Percentiles rank a stretch among this genome's conserved stretches.
These are phyloP conservation scores for Leucophora obtusa DNA, from an alignment of 2,888 invertebrate genomes.

Conservation along the genomic window DNA sequence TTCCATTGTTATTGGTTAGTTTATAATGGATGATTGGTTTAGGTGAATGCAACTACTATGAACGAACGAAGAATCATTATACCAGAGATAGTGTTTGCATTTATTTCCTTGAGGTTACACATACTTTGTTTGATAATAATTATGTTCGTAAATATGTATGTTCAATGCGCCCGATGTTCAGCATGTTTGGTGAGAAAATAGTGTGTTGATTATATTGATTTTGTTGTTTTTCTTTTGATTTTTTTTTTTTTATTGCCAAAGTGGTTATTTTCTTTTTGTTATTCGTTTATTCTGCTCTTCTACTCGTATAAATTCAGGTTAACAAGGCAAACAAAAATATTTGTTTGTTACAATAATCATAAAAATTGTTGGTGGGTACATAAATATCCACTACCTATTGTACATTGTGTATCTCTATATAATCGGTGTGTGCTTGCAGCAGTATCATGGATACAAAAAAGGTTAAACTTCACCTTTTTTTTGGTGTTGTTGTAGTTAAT, in stretches of 20 bases:
- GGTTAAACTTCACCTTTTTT: conserved; percentile 21
- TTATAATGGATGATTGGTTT: conserved; percentile 36
- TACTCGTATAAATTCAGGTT: conserved; percentile 22
- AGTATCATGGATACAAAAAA: conserved; percentile 13
- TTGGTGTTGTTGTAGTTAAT: not conserved
- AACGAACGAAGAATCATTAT: not conserved
- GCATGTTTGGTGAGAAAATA: conserved; percentile 46
- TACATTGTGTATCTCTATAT: too few species aligned
- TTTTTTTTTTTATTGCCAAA: conserved; percentile 34
- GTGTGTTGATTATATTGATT: conserved; percentile 45
- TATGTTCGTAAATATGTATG: not conserved
- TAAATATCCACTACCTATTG: too few species aligned
- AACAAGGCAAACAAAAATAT: conserved; percentile 17
- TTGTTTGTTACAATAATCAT: not conserved
- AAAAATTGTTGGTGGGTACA: not conserved
- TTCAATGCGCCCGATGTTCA: conserved; percentile 5
- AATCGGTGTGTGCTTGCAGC: too few species aligned
- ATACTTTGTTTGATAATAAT: not conserved
- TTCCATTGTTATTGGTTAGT: conserved; percentile 2
- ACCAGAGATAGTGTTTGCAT: not conserved
- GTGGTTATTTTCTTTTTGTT: conserved; percentile 19
- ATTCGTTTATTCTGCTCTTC: not conserved
- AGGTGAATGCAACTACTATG: not conserved
- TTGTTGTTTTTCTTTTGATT: conserved; percentile 23
- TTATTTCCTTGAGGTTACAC: conserved; percentile 37